Evolutionary conservation across 2,797 vertebrate genomes (phyloP), one percentile per base, ranked within the genome.

Genomic region (Arctocebus calabarensis): DNA sequence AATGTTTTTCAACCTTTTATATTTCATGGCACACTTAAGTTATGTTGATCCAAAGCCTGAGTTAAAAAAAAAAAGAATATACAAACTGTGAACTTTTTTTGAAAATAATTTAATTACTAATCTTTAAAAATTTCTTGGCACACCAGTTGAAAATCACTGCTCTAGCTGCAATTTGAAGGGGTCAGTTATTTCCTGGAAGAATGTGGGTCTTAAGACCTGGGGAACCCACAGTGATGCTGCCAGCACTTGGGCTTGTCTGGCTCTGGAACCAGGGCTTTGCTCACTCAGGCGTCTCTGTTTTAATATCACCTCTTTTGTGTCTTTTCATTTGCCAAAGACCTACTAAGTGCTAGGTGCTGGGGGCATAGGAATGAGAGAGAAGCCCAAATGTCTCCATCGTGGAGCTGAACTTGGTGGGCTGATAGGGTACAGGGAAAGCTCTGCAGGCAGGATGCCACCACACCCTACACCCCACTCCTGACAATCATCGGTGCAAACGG

Each of bases 241-340:
- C 61, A 55, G 52, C 52, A 14, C n/a, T 12, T 34, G 2, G n/a
- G 37, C 40, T 45, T 10, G 57, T 29, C 34, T 6, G 8, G 2
- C 23, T 43, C 3, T 3, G 5, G 71, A 14, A 27, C 78, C 57
- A 19, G 6, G 4, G 62, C 7, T 9, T 11, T 11, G 32, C 62
- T 52, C 2, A 0, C 10, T 1, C 0, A 0, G 0, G 3, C 0
- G 3, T 7, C 75, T 82, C 37, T 27, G 57, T 11, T 45, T 37
- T 29, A 4, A 0, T 9, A 23, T 40, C 4, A 0, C 16, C 12
- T 52, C 40, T 11, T 0, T 19, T 11, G 10, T 2, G 8, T 34
- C 29, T 32, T 0, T 19, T 25, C n/a, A 1, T 32, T 23, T 64
- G 1, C 23, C 40, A 22, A 22, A 12, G 0, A 2, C 3, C n/a